Evolutionary conservation across 2,797 vertebrate species (phyloP), one percentile per base, ranked within the genome.

Genomic region (Australoheros facetus): DNA sequence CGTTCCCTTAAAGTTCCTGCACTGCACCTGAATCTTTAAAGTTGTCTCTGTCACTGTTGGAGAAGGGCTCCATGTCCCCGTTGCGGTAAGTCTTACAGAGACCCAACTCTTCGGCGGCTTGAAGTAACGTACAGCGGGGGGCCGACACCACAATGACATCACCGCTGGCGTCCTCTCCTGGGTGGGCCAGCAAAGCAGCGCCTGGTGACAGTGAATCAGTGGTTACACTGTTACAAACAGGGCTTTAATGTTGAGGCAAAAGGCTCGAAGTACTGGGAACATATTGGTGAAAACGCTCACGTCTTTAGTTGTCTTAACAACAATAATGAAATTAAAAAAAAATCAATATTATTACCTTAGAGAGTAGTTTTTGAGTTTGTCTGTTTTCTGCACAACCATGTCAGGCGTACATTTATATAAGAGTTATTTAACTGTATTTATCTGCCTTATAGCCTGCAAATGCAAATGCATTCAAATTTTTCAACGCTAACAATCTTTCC

Each of bases 141-240:
- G 96, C 96, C 0, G 96, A 94, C 16, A 97, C 85, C 64, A 96
- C 80, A 6, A 96, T 93, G 79, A 96, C 88, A 85, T 96, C 91
- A 21, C 95, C 94, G 5, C 78, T 86, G 72, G 93, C 92, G 6
- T 96, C 96, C 73, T 96, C 96, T 0, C 96, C 96, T 0, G 96
- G 95, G 64, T 96, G 96, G 59, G 94, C 95, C 59, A 96, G 66
- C 10, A 96, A 84, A 1, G 81, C 92, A 39, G 95, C 95, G 13
- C 96, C 96, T 96, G 86, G 21, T 30, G 16, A 39, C 2, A 0
- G 21, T 2, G 37, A 37, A 26, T 17, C 16, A 7, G 19, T 51
- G 1, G 16, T 69, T 28, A 30, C 45, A 66, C 0, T 2, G 60
- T 0, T 3, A 66, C 39, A 66, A 48, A 66, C 23, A 28, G 5